phyloP scores from a whole-genome alignment of 1,140 invertebrate species.

The Drosophila elegans region DNA sequence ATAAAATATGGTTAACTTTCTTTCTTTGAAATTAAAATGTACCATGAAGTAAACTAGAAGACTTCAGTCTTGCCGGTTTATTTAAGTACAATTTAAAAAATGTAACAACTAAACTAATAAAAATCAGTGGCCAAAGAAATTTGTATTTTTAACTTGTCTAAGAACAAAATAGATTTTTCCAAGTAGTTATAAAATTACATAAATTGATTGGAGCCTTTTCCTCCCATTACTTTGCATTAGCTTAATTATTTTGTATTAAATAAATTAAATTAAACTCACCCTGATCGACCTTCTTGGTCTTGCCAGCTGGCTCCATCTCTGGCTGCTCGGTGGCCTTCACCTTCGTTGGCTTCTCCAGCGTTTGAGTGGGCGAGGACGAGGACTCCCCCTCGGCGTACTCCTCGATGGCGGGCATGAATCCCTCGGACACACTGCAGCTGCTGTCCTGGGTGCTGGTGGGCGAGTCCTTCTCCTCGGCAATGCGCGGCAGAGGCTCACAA shows the following conservation, averaged over 20 bases:
- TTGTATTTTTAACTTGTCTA: too few species aligned
- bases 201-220: too few species aligned
- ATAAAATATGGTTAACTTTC: too few species aligned
- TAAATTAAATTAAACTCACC: constrained; percentile 14
- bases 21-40: too few species aligned
- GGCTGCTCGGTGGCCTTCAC: constrained; percentile 36
- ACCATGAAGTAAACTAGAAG: too few species aligned
- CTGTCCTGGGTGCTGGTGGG: constrained; percentile 87
- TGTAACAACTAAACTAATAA: too few species aligned
- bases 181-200: too few species aligned
- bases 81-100: too few species aligned
- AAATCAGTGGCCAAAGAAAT: too few species aligned
- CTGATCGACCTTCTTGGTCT: constrained; percentile 49
- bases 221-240: too few species aligned
- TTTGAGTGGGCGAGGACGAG: constrained; percentile 66
- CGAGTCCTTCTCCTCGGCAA: constrained; percentile 94
- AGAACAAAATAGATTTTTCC: too few species aligned
- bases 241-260: not conserved
- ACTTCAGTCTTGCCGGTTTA: too few species aligned
- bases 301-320: constrained; percentile 38
- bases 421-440: constrained; percentile 58
- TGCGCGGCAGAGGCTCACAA: constrained; percentile 88
- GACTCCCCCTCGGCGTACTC: constrained; percentile 70
- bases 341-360: constrained; percentile 57
- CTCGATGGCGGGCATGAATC: constrained; percentile 81